Evolutionary conservation across 2,797 vertebrate species (phyloP).

Genomic region (Cyprinodon diabolis): DNA sequence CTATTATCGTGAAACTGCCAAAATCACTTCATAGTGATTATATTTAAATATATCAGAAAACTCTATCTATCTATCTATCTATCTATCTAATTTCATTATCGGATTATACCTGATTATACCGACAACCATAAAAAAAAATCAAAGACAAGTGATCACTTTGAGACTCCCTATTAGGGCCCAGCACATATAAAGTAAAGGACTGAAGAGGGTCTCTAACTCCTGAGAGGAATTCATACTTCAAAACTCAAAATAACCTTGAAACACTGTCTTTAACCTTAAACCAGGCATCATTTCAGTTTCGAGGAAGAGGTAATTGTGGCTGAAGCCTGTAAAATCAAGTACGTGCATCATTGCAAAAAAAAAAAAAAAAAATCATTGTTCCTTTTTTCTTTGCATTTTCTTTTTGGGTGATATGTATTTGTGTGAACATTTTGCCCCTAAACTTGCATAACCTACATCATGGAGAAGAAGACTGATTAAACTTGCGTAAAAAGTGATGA

Average conservation of each 20-base stretch:
- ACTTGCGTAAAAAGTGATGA: slow-evolving; percentile 69
- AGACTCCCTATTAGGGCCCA: too few species aligned
- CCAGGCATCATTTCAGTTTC: slow-evolving; percentile 67
- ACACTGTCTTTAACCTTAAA: slow-evolving; percentile 43
- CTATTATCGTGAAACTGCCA: too few species aligned
- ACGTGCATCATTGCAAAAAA: background rate
- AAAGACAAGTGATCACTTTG: too few species aligned
- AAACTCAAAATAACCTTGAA: slow-evolving; percentile 74
- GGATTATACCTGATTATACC: too few species aligned
- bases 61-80: too few species aligned
- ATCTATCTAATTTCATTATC: too few species aligned
- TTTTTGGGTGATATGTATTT: slow-evolving; percentile 14
- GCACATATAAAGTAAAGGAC: slow-evolving; percentile 40
- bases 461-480: slow-evolving; percentile 46
- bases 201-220: slow-evolving; percentile 52
- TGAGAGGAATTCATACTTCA: slow-evolving; percentile 53
- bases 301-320: slow-evolving; percentile 25
- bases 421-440: slow-evolving; percentile 29
- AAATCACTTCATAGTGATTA: too few species aligned
- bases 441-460: slow-evolving; percentile 27
- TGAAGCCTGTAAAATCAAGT: background rate
- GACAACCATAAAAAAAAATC: too few species aligned
- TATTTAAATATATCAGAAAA: too few species aligned
- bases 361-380: background rate
- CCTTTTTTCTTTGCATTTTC: background rate